Evolutionary conservation across 2,888 invertebrate species (phyloP).

Genomic region (Machimus rusticus): DNA sequence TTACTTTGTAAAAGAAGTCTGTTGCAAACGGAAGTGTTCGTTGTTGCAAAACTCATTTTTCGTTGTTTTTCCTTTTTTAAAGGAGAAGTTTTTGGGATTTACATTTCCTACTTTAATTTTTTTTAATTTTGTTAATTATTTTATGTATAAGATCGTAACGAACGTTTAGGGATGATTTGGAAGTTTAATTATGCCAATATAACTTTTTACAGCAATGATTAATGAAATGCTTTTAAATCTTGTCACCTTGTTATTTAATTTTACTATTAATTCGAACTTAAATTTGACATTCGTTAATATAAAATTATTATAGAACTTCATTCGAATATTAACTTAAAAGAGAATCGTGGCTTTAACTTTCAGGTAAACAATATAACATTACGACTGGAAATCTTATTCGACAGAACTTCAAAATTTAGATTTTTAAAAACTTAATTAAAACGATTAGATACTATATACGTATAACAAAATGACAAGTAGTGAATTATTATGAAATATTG

Average conservation of each 20-base stretch:
- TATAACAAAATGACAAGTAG: not conserved
- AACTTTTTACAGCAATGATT: not conserved
- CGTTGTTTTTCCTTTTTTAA: not conserved
- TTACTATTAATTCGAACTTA: not conserved
- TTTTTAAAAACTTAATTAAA: not conserved
- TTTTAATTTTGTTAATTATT: not conserved
- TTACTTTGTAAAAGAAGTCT: constrained; percentile 30
- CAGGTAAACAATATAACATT: not conserved
- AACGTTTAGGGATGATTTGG: not conserved
- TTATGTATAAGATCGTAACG: not conserved
- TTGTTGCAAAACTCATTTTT: constrained; percentile 1
- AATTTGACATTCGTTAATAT: too few relatives aligned
- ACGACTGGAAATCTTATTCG: too few relatives aligned
- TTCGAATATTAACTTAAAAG: too few relatives aligned
- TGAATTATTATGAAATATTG: not conserved
- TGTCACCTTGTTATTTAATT: not conserved
- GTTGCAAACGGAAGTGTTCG: not conserved
- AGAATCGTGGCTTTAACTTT: too few relatives aligned
- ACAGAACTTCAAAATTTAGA: too few relatives aligned
- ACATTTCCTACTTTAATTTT: not conserved
- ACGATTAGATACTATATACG: not conserved
- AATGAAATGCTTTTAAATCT: not conserved
- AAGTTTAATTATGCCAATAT: not conserved
- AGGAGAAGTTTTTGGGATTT: not conserved
- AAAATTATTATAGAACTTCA: too few relatives aligned